Conservation (phyloP, 2,113 vertebrate species). For the Sclerurus mexicanus region DNA sequence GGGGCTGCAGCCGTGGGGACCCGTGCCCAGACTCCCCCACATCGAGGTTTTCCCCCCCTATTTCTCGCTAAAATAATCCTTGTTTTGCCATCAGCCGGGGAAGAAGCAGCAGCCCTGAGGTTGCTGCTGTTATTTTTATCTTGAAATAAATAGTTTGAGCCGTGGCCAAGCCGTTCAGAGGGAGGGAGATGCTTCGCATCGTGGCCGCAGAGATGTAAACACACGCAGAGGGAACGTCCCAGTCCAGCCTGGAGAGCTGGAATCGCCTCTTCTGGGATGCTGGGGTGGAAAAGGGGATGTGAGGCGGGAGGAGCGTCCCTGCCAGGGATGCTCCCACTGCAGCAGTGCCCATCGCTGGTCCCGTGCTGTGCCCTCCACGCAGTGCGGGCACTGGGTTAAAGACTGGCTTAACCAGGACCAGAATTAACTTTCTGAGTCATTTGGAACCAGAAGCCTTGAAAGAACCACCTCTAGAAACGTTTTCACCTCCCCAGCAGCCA, state of each 20-base stretch:
- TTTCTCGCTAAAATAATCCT: not conserved
- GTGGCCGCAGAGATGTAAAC: not conserved
- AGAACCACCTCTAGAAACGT: not conserved
- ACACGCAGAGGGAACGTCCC: not conserved
- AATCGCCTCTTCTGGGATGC: rapidly evolving
- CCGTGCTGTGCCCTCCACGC: not conserved
- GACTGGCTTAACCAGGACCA: not conserved
- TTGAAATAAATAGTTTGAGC: conserved; percentile 24
- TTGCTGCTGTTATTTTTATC: conserved; percentile 48
- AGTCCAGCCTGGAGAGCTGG: rapidly evolving
- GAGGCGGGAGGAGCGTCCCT: rapidly evolving
- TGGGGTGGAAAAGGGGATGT: not conserved
- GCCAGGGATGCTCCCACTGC: rapidly evolving
- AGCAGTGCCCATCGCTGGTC: not conserved
- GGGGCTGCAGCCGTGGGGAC: not conserved
- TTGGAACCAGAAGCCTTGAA: not conserved
- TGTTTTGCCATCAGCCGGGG: not conserved
- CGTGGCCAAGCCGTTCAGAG: not conserved
- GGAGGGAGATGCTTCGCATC: not conserved
- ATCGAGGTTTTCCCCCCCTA: rapidly evolving
- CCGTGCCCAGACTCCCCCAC: rapidly evolving
- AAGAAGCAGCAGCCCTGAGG: not conserved
- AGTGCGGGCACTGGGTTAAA: not conserved
- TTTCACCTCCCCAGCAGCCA: not conserved
- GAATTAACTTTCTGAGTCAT: not conserved